A percentile compares a stretch with the other conserved stretches of the same genome.
These are phyloP conservation scores for Eretmochelys imbricata DNA, from an alignment of 2,113 vertebrate genomes.

Conservation along the genomic window DNA sequence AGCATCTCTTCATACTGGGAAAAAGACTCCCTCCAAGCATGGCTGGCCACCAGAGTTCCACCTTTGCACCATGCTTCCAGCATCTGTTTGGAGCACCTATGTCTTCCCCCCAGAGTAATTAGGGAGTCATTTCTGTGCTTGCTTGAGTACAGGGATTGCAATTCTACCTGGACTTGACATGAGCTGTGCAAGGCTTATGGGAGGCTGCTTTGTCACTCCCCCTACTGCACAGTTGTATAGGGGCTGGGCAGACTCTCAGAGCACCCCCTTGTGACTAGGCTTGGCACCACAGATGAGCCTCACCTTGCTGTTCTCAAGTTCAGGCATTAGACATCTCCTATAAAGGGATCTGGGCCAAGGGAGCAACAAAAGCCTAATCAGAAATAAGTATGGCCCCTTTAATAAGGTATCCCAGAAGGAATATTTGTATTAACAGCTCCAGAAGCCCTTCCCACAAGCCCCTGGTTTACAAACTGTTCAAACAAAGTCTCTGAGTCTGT, in stretches of 20 bases:
- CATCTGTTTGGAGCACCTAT: neutral
- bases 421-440: neutral
- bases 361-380: neutral
- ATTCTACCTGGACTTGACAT: neutral
- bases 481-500: no score
- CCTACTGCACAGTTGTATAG: neutral
- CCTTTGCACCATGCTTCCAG: fast-evolving
- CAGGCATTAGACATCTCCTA: neutral
- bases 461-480: no score
- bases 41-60: fast-evolving
- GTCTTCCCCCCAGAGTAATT: neutral
- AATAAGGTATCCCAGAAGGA: neutral
- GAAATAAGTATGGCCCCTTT: no score
- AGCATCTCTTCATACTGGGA: fast-evolving
- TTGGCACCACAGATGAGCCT: no score
- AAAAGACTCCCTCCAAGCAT: neutral
- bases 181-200: neutral
- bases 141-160: fast-evolving
- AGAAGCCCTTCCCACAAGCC: no score
- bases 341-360: neutral
- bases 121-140: neutral
- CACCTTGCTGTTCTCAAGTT: neutral
- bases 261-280: no score
- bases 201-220: neutral
- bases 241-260: neutral